Base-by-base conservation (phyloP, 2,113 vertebrate species). In the Chaenogobius annularis region DNA sequence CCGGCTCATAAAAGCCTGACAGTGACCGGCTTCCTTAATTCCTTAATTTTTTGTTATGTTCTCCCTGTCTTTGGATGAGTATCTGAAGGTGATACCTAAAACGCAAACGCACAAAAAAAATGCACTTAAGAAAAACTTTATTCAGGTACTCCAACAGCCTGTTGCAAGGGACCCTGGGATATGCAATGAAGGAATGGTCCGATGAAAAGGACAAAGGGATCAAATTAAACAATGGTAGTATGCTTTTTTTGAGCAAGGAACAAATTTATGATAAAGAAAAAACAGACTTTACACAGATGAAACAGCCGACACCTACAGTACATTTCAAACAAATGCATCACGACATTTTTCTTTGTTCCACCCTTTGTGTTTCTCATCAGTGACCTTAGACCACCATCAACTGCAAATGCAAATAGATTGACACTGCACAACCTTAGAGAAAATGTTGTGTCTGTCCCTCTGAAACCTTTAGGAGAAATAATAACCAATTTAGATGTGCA, bases 391-490 rank as follows among this genome's bases (percentile, higher is more conserved):
- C 35, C 35, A 40, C 61, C 61, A 40, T 40, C 17, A 43, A n/a
- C 17, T n/a, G 17, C 35, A 63, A n/a, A 63, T 63, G 61, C 61
- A 63, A 63, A 43, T 63, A 20, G 17, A 17, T 20, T 43, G 59
- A 63, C 59, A 63, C 31, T n/a, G 14, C 22, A 22, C 46, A 15
- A 11, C 55, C 20, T n/a, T 23, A 26, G 56, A 64, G 63, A 62
- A 20, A 3, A 56, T 23, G 55, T 50, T 35, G 10, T n/a, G 2
- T 17, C 14, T 44, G 26, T n/a, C 40, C 35, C 23, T 10, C 1
- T 43, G 23, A 22, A 47, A 66, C 69, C 37, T 73, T 37, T 69
- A 20, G 65, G 63, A 63, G 56, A 54, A 76, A 70, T 0, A 73
- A 46, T 64, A 69, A 73, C 63, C 61, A 40, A 43, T 63, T 63